Evolutionary conservation across 2,797 vertebrate genomes (phyloP).

Genomic region (Carduelis carduelis): DNA sequence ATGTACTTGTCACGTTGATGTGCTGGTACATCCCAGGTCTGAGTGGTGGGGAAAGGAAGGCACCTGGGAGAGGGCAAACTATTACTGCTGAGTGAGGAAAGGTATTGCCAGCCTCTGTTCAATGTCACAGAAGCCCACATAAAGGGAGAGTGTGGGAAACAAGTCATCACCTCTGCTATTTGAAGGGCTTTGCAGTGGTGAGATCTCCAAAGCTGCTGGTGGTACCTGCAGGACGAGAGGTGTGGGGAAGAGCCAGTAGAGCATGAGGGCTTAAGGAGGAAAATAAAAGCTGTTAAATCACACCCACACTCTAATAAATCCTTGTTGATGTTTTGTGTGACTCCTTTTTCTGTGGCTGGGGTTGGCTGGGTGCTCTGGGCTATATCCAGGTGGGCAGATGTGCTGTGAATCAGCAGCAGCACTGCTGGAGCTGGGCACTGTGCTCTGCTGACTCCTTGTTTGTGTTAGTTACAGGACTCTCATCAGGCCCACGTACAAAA

Average conservation of each 20-base stretch:
- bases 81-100: neutral
- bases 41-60: neutral
- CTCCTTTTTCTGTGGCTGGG: neutral
- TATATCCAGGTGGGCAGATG: neutral
- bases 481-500: constrained; percentile 88
- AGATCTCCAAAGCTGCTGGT: neutral
- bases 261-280: neutral
- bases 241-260: neutral
- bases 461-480: constrained; percentile 92
- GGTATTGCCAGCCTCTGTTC: neutral
- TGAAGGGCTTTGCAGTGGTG: neutral
- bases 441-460: constrained; percentile 41
- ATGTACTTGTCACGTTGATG: neutral
- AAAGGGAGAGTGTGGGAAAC: neutral
- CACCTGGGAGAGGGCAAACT: neutral
- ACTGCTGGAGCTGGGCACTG: rapidly evolving
- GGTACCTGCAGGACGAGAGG: neutral
- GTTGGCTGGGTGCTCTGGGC: neutral
- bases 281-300: neutral
- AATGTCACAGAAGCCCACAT: neutral
- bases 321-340: neutral
- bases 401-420: neutral
- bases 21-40: neutral
- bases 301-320: rapidly evolving
- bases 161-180: neutral